These are phyloP conservation scores for Exocentrus adspersus DNA, from an alignment of 2,888 invertebrate species.

Conservation along the genomic window DNA sequence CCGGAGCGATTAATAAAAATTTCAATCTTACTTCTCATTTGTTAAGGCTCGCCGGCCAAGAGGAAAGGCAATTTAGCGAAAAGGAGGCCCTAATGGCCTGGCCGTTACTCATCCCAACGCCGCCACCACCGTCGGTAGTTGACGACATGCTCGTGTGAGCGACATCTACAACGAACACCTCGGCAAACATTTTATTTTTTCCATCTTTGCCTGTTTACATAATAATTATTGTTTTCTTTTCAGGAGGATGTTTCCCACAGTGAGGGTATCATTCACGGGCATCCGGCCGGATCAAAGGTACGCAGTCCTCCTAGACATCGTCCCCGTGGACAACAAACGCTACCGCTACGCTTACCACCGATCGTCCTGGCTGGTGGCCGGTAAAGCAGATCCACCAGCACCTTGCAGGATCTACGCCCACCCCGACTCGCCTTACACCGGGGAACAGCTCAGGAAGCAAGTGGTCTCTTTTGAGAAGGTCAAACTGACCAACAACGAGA, in stretches of 20 bases:
- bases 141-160: too few relatives aligned
- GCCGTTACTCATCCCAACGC: background rate
- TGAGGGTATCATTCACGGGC: constrained; percentile 92
- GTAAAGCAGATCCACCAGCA: constrained; percentile 97
- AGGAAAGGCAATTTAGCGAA: constrained; percentile 41
- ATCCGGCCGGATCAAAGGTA: constrained; percentile 85
- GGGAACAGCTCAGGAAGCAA: constrained; percentile 94
- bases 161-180: too few relatives aligned
- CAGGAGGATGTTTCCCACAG: constrained; percentile 98
- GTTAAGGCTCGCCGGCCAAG: constrained; percentile 46
- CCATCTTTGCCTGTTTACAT: too few relatives aligned
- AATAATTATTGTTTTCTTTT: constrained; percentile 56
- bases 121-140: background rate
- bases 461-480: constrained; percentile 98
- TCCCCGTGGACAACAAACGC: constrained; percentile 95
- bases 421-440: constrained; percentile 96
- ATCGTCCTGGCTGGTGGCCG: constrained; percentile 97
- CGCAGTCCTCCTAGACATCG: constrained; percentile 94
- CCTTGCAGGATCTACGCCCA: constrained; percentile 94
- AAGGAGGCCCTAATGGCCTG: constrained; percentile 24
- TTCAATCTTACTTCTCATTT: constrained; percentile 56
- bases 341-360: constrained; percentile 98
- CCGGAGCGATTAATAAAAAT: constrained; percentile 57
- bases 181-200: too few relatives aligned
- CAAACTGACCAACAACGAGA: constrained; percentile 97